Percentiles rank a stretch among this genome's conserved stretches.
Evolutionary conservation across 2,888 invertebrate genomes (phyloP).

Genomic region (Hypercompe scribonia): DNA sequence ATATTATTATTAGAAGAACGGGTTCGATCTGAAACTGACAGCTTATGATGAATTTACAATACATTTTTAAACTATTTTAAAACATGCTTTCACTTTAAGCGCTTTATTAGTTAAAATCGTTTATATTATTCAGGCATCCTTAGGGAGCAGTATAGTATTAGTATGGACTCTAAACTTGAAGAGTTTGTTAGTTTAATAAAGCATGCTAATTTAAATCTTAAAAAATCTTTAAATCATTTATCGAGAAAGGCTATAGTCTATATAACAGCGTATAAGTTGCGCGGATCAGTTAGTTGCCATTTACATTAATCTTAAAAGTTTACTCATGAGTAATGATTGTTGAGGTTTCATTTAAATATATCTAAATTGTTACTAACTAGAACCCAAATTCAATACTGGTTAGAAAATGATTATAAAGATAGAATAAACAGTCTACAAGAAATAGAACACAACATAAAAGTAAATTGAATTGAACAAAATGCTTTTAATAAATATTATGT

Average conservation of each 20-base stretch:
- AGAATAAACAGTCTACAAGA: neutral
- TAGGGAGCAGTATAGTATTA: too few species aligned
- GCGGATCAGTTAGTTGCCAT: too few species aligned
- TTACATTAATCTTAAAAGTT: too few species aligned
- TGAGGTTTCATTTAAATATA: neutral
- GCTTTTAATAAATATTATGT: constrained; percentile 55
- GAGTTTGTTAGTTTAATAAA: too few species aligned
- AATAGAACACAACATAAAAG: constrained; percentile 21
- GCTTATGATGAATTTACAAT: neutral
- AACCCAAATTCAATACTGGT: neutral
- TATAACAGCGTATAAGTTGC: too few species aligned
- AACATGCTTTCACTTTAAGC: too few species aligned
- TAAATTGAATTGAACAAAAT: constrained; percentile 26
- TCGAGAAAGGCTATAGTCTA: too few species aligned
- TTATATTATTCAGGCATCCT: too few species aligned
- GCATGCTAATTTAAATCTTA: too few species aligned
- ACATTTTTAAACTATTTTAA: neutral
- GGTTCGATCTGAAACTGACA: neutral
- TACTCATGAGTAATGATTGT: neutral
- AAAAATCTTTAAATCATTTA: too few species aligned
- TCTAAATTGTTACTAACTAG: neutral
- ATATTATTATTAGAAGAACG: neutral
- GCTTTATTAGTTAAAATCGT: too few species aligned
- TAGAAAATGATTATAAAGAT: neutral
- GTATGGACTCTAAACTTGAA: too few species aligned